A percentile compares a stretch with the other conserved stretches of the same genome.
These are phyloP conservation scores for Chloroclystis v-ata DNA, from an alignment of 2,888 invertebrate genomes.

Conservation along the genomic window DNA sequence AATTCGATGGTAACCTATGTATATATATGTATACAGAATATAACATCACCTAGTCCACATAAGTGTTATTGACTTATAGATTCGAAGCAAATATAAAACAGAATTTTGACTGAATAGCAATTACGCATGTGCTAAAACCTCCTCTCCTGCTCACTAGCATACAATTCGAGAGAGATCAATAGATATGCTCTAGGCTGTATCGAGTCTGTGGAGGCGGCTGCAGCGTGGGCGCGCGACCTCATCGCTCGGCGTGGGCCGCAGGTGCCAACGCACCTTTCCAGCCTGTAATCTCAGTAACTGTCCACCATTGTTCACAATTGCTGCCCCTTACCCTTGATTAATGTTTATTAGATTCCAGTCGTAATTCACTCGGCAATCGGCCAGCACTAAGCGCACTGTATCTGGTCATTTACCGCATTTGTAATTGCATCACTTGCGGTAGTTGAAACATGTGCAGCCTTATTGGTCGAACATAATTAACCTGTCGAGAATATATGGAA, in stretches of 20 bases:
- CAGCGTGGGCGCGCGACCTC: conserved; percentile 65
- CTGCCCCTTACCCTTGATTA: conserved; percentile 38
- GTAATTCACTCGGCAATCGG: conserved; percentile 16
- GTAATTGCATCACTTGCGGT: conserved; percentile 16
- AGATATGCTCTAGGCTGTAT: conserved; percentile 22
- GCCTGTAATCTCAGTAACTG: conserved; percentile 39
- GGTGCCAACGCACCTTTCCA: conserved; percentile 72
- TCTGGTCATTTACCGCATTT: conserved; percentile 17
- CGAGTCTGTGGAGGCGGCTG: conserved; percentile 34
- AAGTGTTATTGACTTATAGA: conserved; percentile 6
- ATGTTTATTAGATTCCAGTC: conserved; percentile 29
- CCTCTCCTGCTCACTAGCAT: conserved; percentile 29
- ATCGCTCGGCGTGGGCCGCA: conserved; percentile 61
- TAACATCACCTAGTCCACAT: background rate
- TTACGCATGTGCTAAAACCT: conserved; percentile 28
- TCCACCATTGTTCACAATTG: conserved; percentile 34
- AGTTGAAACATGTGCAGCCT: conserved; percentile 17
- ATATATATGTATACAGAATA: too few relatives aligned
- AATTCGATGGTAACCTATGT: too few relatives aligned
- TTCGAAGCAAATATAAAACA: conserved; percentile 16
- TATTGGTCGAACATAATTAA: conserved; percentile 21
- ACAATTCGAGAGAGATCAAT: conserved; percentile 17
- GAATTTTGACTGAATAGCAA: conserved; percentile 17
- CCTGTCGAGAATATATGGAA: conserved; percentile 13
- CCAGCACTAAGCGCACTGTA: conserved; percentile 2